Percentiles rank a stretch among this genome's conserved stretches.
These are phyloP conservation scores for Orbicella faveolata DNA, from an alignment of 64 coral and sea anemone genomes.

Conservation along the genomic window DNA sequence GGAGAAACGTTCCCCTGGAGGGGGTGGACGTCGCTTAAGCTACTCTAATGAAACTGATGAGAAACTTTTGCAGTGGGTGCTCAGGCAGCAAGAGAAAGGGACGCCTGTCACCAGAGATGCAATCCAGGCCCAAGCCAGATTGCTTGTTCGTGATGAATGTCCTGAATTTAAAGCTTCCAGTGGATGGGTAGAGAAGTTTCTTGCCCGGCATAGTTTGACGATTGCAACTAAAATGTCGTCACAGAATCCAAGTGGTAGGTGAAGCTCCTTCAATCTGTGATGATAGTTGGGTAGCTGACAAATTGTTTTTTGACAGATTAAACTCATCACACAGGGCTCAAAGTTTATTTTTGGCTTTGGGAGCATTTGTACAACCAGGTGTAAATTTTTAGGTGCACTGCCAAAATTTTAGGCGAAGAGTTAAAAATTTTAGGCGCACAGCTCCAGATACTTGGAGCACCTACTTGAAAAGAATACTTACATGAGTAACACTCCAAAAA, in stretches of 20 bases:
- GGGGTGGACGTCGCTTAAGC: slow-evolving; percentile 88
- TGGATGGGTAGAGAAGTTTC: slow-evolving; percentile 99
- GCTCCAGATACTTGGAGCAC: no score
- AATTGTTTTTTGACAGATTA: no score
- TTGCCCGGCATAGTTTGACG: slow-evolving; percentile 83
- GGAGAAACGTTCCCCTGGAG: slow-evolving; percentile 69
- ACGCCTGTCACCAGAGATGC: slow-evolving; percentile 97
- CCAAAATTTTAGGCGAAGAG: no score
- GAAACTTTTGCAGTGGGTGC: slow-evolving; percentile 90
- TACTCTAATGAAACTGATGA: slow-evolving; percentile 97
- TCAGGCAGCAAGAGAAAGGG: slow-evolving; percentile 84
- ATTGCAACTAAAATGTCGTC: slow-evolving; percentile 92
- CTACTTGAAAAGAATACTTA: no score
- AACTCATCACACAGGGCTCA: no score
- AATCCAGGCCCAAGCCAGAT: slow-evolving; percentile 79
- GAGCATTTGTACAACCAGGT: no score
- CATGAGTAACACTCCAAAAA: no score
- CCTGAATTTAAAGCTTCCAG: slow-evolving; percentile 98
- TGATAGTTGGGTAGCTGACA: no score
- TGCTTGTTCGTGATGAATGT: slow-evolving; percentile 83
- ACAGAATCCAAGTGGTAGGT: slow-evolving; percentile 69
- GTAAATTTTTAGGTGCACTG: no score
- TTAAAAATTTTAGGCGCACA: no score
- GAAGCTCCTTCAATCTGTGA: no score
- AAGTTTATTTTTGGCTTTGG: no score